Percentiles rank a stretch among this genome's conserved stretches.
These are phyloP conservation scores for Panulirus ornatus DNA, from an alignment of 1,140 invertebrate species.

Conservation along the genomic window DNA sequence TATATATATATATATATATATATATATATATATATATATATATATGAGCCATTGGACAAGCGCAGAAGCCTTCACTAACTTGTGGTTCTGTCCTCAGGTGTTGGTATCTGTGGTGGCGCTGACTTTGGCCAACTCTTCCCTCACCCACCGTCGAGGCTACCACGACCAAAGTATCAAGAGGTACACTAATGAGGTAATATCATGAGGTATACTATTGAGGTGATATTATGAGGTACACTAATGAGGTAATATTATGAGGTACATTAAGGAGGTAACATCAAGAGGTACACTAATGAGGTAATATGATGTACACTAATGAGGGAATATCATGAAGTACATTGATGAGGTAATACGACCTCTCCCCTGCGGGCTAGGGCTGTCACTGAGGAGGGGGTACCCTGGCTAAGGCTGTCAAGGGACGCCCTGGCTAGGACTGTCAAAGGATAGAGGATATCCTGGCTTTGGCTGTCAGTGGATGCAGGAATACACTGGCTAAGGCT, in stretches of 20 bases:
- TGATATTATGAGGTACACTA: conserved; percentile 32
- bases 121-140: background rate
- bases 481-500: too few relatives aligned
- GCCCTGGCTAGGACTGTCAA: too few relatives aligned
- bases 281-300: conserved; percentile 43
- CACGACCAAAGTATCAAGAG: conserved; percentile 30
- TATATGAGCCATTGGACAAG: background rate
- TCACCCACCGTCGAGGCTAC: background rate
- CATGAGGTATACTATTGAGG: too few relatives aligned
- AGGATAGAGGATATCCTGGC: too few relatives aligned
- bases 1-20: conserved; percentile 10
- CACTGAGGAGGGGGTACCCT: too few relatives aligned
- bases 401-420: too few relatives aligned
- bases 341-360: too few relatives aligned
- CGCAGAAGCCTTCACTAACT: too few relatives aligned
- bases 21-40: background rate
- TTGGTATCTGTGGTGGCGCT: background rate
- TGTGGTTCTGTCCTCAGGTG: background rate
- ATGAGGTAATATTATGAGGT: conserved; percentile 22
- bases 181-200: conserved; percentile 38
- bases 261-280: too few relatives aligned
- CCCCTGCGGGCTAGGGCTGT: background rate
- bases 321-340: conserved; percentile 22
- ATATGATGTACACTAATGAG: too few relatives aligned
- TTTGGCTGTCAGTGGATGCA: too few relatives aligned